Percentiles rank a stretch among this genome's conserved stretches.
phyloP scores from a whole-genome alignment of 2,797 vertebrate genomes.

The Clarias pachynema region DNA sequence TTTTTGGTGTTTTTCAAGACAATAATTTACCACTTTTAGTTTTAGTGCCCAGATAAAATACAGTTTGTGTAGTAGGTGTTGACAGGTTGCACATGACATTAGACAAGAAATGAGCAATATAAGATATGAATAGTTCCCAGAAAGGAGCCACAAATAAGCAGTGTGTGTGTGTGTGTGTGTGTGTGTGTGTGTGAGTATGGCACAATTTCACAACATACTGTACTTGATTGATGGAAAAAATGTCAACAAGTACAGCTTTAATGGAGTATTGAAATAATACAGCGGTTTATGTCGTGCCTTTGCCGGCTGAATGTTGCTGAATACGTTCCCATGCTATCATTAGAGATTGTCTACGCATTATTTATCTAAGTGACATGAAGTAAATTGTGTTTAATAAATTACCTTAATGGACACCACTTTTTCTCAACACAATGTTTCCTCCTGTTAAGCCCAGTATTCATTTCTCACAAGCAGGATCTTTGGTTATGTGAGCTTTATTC shows the following conservation, averaged over 20 bases:
- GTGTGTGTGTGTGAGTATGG: neutral
- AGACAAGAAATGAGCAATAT: neutral
- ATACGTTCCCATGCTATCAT: conserved; percentile 24
- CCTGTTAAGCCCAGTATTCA: conserved; percentile 79
- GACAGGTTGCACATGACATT: neutral
- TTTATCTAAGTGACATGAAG: conserved; percentile 75
- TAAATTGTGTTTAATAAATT: conserved; percentile 84
- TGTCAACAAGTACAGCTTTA: conserved; percentile 10
- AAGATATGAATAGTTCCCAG: neutral
- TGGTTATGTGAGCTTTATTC: conserved; percentile 17
- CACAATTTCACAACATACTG: neutral
- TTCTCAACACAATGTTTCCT: conserved; percentile 79
- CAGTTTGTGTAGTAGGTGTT: neutral
- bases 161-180: neutral
- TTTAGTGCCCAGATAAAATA: neutral
- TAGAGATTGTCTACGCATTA: conserved; percentile 67
- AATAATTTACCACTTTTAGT: neutral
- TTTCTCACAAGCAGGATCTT: conserved; percentile 62
- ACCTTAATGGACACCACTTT: conserved; percentile 83
- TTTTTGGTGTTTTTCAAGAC: neutral
- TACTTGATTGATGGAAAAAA: conserved; percentile 7
- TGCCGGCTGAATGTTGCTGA: conserved; percentile 8
- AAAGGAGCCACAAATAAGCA: neutral
- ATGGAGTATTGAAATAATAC: conserved; percentile 21
- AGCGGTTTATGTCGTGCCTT: neutral